These are phyloP conservation scores for Ichneumoninae sp. DNA, from an alignment of 2,888 invertebrate species.

Conservation along the genomic window DNA sequence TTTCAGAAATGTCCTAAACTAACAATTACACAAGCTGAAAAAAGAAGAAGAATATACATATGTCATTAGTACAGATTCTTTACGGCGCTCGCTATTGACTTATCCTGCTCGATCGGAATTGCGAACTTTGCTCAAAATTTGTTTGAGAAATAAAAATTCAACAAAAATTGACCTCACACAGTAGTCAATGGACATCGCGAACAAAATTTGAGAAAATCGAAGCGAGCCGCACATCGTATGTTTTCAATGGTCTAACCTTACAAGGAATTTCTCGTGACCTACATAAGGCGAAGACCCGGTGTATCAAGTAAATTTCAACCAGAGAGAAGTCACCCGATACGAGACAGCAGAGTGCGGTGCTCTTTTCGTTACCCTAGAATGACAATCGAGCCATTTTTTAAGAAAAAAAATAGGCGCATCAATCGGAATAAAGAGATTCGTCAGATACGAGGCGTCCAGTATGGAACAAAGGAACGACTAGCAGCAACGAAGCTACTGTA, in stretches of 20 bases:
- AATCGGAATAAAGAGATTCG: background rate
- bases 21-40: conserved; percentile 89
- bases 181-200: background rate
- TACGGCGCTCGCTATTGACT: background rate
- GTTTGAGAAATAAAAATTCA: conserved; percentile 30
- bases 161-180: background rate
- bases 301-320: background rate
- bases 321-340: background rate
- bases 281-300: background rate
- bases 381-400: background rate
- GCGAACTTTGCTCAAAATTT: conserved; percentile 48
- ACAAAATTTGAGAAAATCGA: background rate
- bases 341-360: background rate
- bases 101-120: conserved; percentile 15
- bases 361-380: background rate
- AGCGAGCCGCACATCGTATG: background rate
- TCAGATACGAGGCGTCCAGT: background rate
- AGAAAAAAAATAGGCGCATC: background rate
- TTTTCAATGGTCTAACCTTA: conserved; percentile 15
- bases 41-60: conserved; percentile 72
- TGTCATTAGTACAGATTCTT: conserved; percentile 9
- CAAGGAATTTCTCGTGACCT: conserved; percentile 16
- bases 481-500: background rate
- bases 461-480: background rate
- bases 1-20: conserved; percentile 84